Evolutionary conservation across 2,888 invertebrate species (phyloP).

Genomic region (Zhuqinia jingwanae): DNA sequence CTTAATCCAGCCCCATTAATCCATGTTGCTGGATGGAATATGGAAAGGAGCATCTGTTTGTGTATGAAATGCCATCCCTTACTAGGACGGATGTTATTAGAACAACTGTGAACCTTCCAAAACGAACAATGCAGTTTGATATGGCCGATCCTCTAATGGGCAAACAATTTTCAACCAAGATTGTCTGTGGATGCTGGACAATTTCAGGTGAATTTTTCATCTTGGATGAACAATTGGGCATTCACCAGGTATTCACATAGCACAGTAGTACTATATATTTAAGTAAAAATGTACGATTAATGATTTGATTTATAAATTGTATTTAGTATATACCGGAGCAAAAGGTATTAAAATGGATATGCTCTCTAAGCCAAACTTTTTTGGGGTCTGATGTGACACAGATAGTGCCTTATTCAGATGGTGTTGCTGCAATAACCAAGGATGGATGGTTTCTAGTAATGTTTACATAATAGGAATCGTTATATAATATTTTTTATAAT

Average conservation of each 20-base stretch:
- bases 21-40: conserved; percentile 75
- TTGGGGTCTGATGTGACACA: conserved; percentile 46
- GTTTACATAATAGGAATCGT: no score
- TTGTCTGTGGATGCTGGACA: conserved; percentile 74
- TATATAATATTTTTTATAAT: no score
- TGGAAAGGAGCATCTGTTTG: conserved; percentile 70
- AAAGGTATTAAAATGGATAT: conserved; percentile 52
- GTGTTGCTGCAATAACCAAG: conserved; percentile 65
- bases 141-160: conserved; percentile 67
- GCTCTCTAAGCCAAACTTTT: conserved; percentile 46
- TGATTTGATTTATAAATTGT: not conserved
- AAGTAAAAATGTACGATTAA: not conserved
- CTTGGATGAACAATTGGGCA: conserved; percentile 61
- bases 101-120: conserved; percentile 72
- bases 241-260: conserved; percentile 71
- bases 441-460: conserved; percentile 71
- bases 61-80: conserved; percentile 75
- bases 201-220: conserved; percentile 69
- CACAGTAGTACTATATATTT: no score
- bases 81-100: conserved; percentile 70
- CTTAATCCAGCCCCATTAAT: conserved; percentile 69
- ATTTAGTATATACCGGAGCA: conserved; percentile 33
- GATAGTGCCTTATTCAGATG: conserved; percentile 68
- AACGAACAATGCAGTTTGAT: conserved; percentile 27
- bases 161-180: conserved; percentile 55